phyloP scores from a whole-genome alignment of 2,797 vertebrate species.

The Falco peregrinus region DNA sequence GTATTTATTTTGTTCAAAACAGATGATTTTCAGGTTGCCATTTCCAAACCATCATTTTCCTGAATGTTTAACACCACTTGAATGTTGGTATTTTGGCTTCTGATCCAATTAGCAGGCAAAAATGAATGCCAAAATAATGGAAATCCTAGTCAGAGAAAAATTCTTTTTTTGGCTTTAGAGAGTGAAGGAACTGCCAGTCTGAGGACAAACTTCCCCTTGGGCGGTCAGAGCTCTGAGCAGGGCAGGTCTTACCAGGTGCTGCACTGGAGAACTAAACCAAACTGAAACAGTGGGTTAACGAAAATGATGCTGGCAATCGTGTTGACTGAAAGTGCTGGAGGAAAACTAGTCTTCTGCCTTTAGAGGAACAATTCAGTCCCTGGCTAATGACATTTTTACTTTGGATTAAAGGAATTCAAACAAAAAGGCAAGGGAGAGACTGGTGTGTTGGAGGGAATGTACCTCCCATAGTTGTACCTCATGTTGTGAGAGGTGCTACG shows the following conservation, averaged over 20 bases:
- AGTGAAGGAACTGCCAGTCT: neutral
- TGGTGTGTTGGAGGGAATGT: neutral
- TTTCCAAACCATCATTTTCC: conserved; percentile 1
- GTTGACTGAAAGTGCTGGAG: neutral
- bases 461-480: neutral
- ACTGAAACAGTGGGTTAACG: neutral
- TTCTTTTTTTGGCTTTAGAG: neutral
- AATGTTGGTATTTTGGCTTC: neutral
- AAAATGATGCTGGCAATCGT: neutral
- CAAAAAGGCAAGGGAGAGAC: neutral
- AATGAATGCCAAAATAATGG: neutral
- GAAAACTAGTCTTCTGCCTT: neutral
- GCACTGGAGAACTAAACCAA: neutral
- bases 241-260: neutral
- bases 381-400: neutral
- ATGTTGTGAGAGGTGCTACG: neutral
- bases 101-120: neutral
- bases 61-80: neutral
- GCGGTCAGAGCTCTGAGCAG: neutral
- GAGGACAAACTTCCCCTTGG: neutral
- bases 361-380: neutral
- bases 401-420: neutral
- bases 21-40: neutral
- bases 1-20: conserved; percentile 1
- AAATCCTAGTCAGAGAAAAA: neutral